phyloP scores from a whole-genome alignment of 2,888 invertebrate species.

The Chelonus formosanus region DNA sequence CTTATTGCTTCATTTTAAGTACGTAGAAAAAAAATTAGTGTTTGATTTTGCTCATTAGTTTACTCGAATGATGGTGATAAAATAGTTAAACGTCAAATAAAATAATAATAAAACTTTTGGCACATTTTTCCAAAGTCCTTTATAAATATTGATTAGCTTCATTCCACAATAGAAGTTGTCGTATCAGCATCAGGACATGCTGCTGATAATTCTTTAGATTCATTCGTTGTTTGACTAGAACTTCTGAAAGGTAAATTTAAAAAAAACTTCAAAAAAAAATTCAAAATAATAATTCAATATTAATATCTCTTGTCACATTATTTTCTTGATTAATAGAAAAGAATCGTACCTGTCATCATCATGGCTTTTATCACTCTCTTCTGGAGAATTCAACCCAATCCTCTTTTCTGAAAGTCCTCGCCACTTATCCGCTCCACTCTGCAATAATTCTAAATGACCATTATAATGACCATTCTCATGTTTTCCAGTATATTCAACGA shows the following conservation, averaged over 20 bases:
- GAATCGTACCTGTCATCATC: conserved; percentile 48
- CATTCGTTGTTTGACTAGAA: conserved; percentile 37
- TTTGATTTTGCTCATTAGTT: conserved; percentile 17
- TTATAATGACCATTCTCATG: conserved; percentile 58
- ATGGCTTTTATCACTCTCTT: conserved; percentile 40
- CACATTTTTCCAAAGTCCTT: conserved; percentile 24
- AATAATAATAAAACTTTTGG: conserved; percentile 24
- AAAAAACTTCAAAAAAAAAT: not conserved
- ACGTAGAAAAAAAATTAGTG: conserved; percentile 24
- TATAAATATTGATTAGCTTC: conserved; percentile 12
- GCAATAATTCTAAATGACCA: conserved; percentile 46
- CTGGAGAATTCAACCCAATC: conserved; percentile 39
- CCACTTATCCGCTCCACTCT: conserved; percentile 43
- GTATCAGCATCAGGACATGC: conserved; percentile 43
- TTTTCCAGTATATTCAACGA: conserved; percentile 44
- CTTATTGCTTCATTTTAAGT: conserved; percentile 14
- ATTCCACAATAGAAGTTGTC: conserved; percentile 43
- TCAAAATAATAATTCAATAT: not conserved
- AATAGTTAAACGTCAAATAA: not conserved
- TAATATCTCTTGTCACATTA: not conserved
- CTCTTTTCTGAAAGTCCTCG: conserved; percentile 44
- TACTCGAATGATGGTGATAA: not conserved
- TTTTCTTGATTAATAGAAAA: not conserved
- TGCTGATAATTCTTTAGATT: conserved; percentile 45
- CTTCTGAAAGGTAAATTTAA: conserved; percentile 28